These are phyloP conservation scores for Fregetta grallaria DNA, from an alignment of 2,113 vertebrate genomes.

Conservation along the genomic window DNA sequence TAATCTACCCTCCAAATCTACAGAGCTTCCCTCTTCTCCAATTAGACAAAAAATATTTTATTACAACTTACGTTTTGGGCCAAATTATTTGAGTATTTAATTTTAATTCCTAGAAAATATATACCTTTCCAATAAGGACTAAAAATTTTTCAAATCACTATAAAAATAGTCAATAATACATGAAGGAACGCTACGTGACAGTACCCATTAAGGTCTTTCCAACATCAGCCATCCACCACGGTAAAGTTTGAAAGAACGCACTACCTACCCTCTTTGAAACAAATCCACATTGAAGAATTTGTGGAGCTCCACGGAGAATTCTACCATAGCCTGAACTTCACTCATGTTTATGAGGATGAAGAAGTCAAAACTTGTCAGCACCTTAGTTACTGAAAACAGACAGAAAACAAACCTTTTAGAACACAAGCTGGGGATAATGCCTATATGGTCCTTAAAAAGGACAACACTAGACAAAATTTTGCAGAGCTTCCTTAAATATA, in stretches of 20 bases:
- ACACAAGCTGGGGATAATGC: background rate
- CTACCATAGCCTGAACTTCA: conserved; percentile 98
- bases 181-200: background rate
- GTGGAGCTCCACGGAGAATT: conserved; percentile 98
- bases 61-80: background rate
- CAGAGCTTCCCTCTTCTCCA: background rate
- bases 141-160: background rate
- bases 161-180: background rate
- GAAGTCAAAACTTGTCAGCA: conserved; percentile 78
- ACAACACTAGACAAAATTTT: background rate
- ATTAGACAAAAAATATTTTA: background rate
- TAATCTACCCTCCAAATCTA: background rate
- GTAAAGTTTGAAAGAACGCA: background rate
- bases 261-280: conserved; percentile 96
- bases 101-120: background rate
- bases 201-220: background rate
- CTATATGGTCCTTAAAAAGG: background rate
- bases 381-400: conserved; percentile 71
- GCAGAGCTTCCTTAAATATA: background rate
- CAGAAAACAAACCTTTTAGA: conserved; percentile 33
- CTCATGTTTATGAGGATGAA: conserved; percentile 89
- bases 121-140: background rate
- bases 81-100: background rate
- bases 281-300: conserved; percentile 99
- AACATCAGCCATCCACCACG: background rate